phyloP scores from a whole-genome alignment of 1,140 invertebrate genomes.

The Drosophila lini region DNA sequence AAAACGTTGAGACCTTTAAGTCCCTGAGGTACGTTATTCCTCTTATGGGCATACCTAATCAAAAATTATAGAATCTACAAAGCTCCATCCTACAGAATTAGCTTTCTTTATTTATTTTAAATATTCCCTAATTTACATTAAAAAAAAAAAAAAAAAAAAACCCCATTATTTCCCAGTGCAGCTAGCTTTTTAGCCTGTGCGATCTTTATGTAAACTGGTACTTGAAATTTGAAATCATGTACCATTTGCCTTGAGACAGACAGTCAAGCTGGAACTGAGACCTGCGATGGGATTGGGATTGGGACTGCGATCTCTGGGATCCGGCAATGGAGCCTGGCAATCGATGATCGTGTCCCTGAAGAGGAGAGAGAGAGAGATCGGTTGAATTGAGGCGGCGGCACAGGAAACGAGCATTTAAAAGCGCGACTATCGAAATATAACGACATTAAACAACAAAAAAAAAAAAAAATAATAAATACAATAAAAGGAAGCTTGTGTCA shows the following conservation, averaged over 20 bases:
- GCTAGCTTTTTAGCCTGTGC: slow-evolving; percentile 49
- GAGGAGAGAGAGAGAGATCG: slow-evolving; percentile 12
- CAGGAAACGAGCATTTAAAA: slow-evolving; percentile 82
- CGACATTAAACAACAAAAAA: slow-evolving; percentile 51
- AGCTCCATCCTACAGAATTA: fast-evolving
- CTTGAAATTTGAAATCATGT: slow-evolving; percentile 83
- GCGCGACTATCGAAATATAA: slow-evolving; percentile 79
- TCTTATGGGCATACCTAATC: too few relatives aligned
- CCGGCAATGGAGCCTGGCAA: slow-evolving; percentile 38
- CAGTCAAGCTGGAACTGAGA: slow-evolving; percentile 38
- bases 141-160: too few relatives aligned
- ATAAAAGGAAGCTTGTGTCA: slow-evolving; percentile 77
- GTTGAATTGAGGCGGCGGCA: slow-evolving; percentile 50
- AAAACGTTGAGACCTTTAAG: too few relatives aligned
- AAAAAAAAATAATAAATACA: neutral
- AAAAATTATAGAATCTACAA: neutral
- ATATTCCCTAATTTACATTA: neutral
- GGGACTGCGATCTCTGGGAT: slow-evolving; percentile 25
- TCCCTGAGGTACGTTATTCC: too few relatives aligned
- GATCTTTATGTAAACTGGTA: slow-evolving; percentile 81
- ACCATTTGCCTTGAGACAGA: slow-evolving; percentile 79
- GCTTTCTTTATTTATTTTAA: neutral
- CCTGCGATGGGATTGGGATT: slow-evolving; percentile 17
- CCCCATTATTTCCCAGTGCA: slow-evolving; percentile 6
- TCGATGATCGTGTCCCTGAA: slow-evolving; percentile 77